phyloP scores from a whole-genome alignment of 2,797 vertebrate genomes.

The Melanotaenia trifasciata region DNA sequence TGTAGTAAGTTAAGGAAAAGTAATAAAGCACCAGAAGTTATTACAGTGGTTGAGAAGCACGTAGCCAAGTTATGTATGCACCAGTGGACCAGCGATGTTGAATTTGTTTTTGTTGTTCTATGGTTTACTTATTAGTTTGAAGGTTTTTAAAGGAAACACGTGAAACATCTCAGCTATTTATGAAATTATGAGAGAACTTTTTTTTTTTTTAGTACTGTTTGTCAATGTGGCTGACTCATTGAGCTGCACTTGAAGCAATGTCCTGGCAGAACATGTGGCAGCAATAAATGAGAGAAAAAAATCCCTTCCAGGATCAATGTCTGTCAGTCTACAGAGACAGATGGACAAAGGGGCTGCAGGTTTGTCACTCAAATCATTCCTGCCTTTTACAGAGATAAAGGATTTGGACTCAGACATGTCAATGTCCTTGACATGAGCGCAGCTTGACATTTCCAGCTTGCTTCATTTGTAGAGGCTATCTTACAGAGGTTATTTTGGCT shows the following conservation, averaged over 20 bases:
- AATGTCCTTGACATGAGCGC: constrained; percentile 35
- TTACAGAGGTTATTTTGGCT: constrained; percentile 17
- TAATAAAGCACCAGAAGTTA: constrained; percentile 19
- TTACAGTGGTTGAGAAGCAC: constrained; percentile 2
- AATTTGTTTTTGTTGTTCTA: constrained; percentile 18
- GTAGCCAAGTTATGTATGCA: constrained; percentile 17
- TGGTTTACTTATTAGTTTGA: constrained; percentile 2
- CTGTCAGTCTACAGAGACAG: constrained; percentile 35
- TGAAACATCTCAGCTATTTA: not conserved
- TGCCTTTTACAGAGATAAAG: constrained; percentile 56
- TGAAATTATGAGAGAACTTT: not conserved
- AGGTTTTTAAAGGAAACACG: not conserved
- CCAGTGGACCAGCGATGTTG: constrained; percentile 7
- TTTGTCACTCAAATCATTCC: constrained; percentile 56
- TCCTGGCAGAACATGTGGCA: constrained; percentile 36
- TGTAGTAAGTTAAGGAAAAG: not conserved
- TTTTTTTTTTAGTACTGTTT: not conserved
- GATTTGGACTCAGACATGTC: constrained; percentile 16
- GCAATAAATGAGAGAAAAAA: constrained; percentile 53
- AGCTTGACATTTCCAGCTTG: constrained; percentile 64
- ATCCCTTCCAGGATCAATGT: constrained; percentile 67
- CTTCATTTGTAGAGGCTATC: constrained; percentile 24
- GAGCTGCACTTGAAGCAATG: constrained; percentile 15
- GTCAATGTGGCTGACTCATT: constrained; percentile 14
- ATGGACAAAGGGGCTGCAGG: constrained; percentile 52